Evolutionary conservation across 1,140 invertebrate species (phyloP), one percentile per base, ranked within the genome.

Genomic region (Drosophila kanapiae): DNA sequence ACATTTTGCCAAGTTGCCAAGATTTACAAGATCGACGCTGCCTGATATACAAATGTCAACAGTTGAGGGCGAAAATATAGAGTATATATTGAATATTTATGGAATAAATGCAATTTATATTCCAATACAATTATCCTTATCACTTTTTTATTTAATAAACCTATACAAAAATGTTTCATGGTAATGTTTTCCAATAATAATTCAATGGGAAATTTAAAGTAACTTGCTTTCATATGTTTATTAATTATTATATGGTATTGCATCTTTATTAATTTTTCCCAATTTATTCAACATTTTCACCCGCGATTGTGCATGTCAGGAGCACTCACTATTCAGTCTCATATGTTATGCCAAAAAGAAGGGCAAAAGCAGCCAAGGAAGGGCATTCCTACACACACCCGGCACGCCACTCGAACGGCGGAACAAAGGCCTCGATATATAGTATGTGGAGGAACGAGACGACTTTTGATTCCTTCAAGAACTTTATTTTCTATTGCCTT

Each of bases 381-480:
- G 74, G 74, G 74, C 70, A 76, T 75, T 75, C 71, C 80, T 67
- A 68, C 65, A 75, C 79, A 70, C 79, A 70, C 48, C 80, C 43
- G 62, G 31, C 14, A 48, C 48, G 33, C 47, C 80, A 88, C 84
- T 88, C 68, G 77, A 63, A 16, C 2, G 6, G 23, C 23, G 33
- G 67, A 88, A 87, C 83, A 87, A 90, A 61, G 54, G 47, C 38
- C 43, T 47, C 33, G 56, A 38, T 54, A 68, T 54, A 40, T 51
- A 49, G 47, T 54, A 37, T 37, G 67, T 51, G 62, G 37, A 74
- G 62, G 37, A 74, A 60, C 63, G 38, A 59, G 72, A 83, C 80
- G 77, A 90, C 80, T 90, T 88, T 84, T 88, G 84, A 83, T 83
- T 88, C 54, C 84, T 80, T 83, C 58, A 75, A 80, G 80, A 75